A percentile compares a stretch with the other conserved stretches of the same genome.
phyloP scores from a whole-genome alignment of 2,113 vertebrate species.

The Trogon melanurus region DNA sequence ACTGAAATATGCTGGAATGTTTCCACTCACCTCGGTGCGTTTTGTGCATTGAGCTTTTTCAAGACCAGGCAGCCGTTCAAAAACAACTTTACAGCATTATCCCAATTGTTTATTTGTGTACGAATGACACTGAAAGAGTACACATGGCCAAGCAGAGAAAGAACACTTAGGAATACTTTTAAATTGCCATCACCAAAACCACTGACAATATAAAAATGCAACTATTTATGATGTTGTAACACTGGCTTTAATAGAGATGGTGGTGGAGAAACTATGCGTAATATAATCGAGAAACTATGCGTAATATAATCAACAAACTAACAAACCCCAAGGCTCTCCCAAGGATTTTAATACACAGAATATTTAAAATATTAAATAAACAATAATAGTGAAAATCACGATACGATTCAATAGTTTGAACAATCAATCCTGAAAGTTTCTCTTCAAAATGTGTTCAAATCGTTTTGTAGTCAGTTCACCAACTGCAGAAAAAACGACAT shows the following conservation, averaged over 20 bases:
- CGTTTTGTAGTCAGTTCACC: slow-evolving; percentile 29
- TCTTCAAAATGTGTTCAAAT: slow-evolving; percentile 31
- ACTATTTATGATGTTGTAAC: slow-evolving; percentile 42
- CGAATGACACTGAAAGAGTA: background rate
- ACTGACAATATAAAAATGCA: slow-evolving; percentile 43
- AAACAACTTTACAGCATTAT: slow-evolving; percentile 34
- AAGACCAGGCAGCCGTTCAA: slow-evolving; percentile 44
- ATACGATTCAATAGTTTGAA: slow-evolving; percentile 33
- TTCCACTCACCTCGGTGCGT: slow-evolving; percentile 37
- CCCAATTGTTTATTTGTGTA: slow-evolving; percentile 55
- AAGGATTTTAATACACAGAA: slow-evolving; percentile 26
- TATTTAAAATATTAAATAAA: slow-evolving; percentile 53
- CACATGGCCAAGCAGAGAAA: slow-evolving; percentile 33
- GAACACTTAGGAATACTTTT: slow-evolving; percentile 30
- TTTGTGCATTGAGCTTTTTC: slow-evolving; percentile 35
- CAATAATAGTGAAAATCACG: background rate
- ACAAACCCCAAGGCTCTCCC: background rate
- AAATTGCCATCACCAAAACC: background rate
- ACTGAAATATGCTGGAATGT: slow-evolving; percentile 37
- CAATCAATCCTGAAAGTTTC: background rate
- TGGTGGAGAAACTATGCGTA: background rate
- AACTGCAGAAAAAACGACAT: slow-evolving; percentile 47
- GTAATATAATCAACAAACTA: slow-evolving; percentile 17
- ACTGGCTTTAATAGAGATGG: background rate
- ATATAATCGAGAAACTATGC: background rate